Evolutionary conservation across 1,140 invertebrate genomes (phyloP), one percentile per base, ranked within the genome.

Genomic region (Meloidogyne hapla): DNA sequence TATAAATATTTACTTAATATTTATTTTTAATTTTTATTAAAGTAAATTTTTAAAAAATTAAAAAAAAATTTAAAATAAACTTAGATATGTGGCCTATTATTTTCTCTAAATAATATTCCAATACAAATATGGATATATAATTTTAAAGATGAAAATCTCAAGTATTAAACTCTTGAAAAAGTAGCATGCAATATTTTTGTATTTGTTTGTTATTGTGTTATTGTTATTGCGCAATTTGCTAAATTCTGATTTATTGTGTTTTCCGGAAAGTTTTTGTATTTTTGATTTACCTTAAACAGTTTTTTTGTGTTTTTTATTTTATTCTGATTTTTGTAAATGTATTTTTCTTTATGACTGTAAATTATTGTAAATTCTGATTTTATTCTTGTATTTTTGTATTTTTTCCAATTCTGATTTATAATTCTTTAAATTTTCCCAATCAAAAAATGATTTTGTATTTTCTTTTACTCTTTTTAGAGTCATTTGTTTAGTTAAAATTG

Each of bases 401-500:
- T 33, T 33, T 33, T 33, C 0, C 9, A 6, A 33, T 33, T 33
- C 33, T 33, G n/a, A 6, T 33, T 6, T 33, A 33, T 33, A 6
- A 8, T 33, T 6, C 9, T 33, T 33, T 33, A 33, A 8, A 56
- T 56, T 56, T 56, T n/a, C 48, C 48, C 48, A 56, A 56, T 21
- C 12, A 45, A 15, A 45, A 45, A 45, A 18, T 45, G 1, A 21
- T n/a, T 18, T 56, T 21, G 1, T 56, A 45, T 45, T 45, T 45
- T 1, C 5, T n/a, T 56, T 56, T 56, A n/a, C 15, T n/a, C n/a
- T n/a, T n/a, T n/a, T n/a, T n/a, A n/a, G n/a, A 56, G 48, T 56
- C 48, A 56, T 3, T 56, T 56, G 48, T 56, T 56, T 56, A 56
- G 48, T 56, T 56, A 56, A 56, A 56, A 56, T 56, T 56, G 48